A percentile compares a stretch with the other conserved stretches of the same genome.
These are phyloP conservation scores for Parnassius glacialis DNA, from an alignment of 2,888 invertebrate species.

Conservation along the genomic window DNA sequence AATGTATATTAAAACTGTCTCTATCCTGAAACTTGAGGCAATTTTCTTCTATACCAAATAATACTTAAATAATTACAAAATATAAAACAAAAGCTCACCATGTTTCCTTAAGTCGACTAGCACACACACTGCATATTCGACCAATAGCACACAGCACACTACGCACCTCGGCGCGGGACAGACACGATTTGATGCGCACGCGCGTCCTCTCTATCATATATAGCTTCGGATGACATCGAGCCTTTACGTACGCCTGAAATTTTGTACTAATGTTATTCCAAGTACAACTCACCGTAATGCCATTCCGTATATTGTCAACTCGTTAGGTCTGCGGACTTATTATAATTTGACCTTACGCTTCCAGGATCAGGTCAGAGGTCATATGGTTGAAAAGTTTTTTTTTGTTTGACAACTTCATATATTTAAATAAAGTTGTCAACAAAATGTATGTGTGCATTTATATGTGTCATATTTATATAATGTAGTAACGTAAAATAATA, in stretches of 20 bases:
- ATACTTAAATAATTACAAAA: not conserved
- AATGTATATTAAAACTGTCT: no score
- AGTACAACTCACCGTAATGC: slow-evolving; percentile 18
- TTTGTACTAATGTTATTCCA: slow-evolving; percentile 24
- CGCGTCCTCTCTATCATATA: slow-evolving; percentile 37
- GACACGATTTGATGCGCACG: slow-evolving; percentile 35
- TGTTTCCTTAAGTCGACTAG: slow-evolving; percentile 32
- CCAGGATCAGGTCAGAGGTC: no score
- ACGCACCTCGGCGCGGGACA: slow-evolving; percentile 30
- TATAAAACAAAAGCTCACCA: slow-evolving; percentile 36
- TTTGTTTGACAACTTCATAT: no score
- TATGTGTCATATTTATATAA: no score
- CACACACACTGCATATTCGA: slow-evolving; percentile 41
- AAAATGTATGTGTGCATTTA: no score
- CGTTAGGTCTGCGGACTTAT: slow-evolving; percentile 3
- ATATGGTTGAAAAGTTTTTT: no score
- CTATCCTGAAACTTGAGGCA: no score
- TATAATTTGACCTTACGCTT: not conserved
- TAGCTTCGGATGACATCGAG: slow-evolving; percentile 34
- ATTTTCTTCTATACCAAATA: no score
- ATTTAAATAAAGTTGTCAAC: no score
- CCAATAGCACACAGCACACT: slow-evolving; percentile 33
- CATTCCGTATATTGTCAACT: slow-evolving; percentile 1
- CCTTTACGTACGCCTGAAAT: slow-evolving; percentile 20
- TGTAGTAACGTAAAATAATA: no score